These are phyloP conservation scores for Pachymerium ferrugineum DNA, from an alignment of 2,888 invertebrate species.

Conservation along the genomic window DNA sequence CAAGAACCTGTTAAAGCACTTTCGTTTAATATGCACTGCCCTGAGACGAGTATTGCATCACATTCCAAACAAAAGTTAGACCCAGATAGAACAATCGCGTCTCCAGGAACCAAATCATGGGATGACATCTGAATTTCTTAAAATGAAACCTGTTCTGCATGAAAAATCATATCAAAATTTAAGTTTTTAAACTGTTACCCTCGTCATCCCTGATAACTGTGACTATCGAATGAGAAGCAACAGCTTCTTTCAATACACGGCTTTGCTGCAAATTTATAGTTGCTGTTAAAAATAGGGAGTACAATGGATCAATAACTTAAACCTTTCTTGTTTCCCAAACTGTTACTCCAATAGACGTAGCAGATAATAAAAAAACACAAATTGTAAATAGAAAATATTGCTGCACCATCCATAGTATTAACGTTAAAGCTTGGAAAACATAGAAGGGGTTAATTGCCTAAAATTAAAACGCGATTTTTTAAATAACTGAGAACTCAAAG, in stretches of 20 bases:
- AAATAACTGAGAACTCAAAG: background rate
- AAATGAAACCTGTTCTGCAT: background rate
- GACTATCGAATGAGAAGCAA: slow-evolving; percentile 47
- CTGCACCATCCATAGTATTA: slow-evolving; percentile 49
- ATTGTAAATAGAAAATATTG: slow-evolving; percentile 49
- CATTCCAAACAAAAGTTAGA: slow-evolving; percentile 49
- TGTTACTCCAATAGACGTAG: slow-evolving; percentile 43
- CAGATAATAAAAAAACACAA: slow-evolving; percentile 45
- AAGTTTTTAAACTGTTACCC: slow-evolving; percentile 37
- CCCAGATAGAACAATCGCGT: slow-evolving; percentile 48
- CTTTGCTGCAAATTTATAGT: slow-evolving; percentile 47
- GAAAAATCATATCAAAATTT: background rate
- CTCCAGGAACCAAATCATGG: slow-evolving; percentile 51
- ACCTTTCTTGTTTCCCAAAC: slow-evolving; percentile 45
- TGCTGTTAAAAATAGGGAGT: slow-evolving; percentile 1
- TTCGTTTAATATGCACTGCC: slow-evolving; percentile 53
- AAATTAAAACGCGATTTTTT: slow-evolving; percentile 23
- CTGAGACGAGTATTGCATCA: slow-evolving; percentile 51
- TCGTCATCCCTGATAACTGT: slow-evolving; percentile 45
- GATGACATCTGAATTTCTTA: slow-evolving; percentile 43
- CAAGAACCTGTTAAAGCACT: slow-evolving; percentile 51
- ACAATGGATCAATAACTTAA: slow-evolving; percentile 32
- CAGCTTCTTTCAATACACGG: slow-evolving; percentile 47
- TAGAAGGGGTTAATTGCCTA: slow-evolving; percentile 52
- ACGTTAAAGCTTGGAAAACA: slow-evolving; percentile 51